These are phyloP conservation scores for Drosophila helvetica DNA, from an alignment of 2,888 invertebrate species.

Conservation along the genomic window DNA sequence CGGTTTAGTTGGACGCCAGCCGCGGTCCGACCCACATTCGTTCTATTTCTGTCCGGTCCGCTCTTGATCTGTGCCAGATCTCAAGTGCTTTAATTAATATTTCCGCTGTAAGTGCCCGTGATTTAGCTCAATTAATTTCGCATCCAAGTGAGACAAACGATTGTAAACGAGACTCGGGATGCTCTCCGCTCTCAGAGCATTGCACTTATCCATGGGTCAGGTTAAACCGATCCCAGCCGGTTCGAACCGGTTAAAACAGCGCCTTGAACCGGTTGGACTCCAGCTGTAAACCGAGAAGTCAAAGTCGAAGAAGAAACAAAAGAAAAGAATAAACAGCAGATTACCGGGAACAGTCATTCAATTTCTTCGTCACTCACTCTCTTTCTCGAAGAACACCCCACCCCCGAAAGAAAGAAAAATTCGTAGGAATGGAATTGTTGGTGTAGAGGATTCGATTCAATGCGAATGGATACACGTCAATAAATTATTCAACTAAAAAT, in stretches of 20 bases:
- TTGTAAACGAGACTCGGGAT: conserved; percentile 46
- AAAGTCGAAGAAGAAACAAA: conserved; percentile 21
- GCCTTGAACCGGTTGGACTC: conserved; percentile 48
- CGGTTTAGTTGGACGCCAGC: conserved; percentile 60
- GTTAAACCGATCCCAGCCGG: conserved; percentile 54
- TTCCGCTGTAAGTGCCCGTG: conserved; percentile 57
- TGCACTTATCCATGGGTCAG: conserved; percentile 59
- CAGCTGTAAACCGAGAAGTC: conserved; percentile 31
- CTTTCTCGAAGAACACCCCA: not conserved
- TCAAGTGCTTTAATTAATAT: conserved; percentile 70
- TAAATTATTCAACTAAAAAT: conserved; percentile 20
- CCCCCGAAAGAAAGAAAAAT: not conserved
- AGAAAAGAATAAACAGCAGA: conserved; percentile 40
- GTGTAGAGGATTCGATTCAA: not conserved
- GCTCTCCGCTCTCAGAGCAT: conserved; percentile 53
- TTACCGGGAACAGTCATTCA: conserved; percentile 10
- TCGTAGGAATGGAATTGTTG: conserved; percentile 10
- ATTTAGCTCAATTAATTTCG: conserved; percentile 54
- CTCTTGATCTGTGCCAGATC: conserved; percentile 25
- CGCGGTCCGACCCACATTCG: conserved; percentile 57
- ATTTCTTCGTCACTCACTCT: not conserved
- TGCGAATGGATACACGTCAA: not conserved
- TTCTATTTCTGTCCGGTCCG: conserved; percentile 52
- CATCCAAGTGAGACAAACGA: conserved; percentile 1
- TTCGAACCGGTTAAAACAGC: conserved; percentile 58